phyloP scores from a whole-genome alignment of 2,797 vertebrate genomes.

The Passerculus sandwichensis region DNA sequence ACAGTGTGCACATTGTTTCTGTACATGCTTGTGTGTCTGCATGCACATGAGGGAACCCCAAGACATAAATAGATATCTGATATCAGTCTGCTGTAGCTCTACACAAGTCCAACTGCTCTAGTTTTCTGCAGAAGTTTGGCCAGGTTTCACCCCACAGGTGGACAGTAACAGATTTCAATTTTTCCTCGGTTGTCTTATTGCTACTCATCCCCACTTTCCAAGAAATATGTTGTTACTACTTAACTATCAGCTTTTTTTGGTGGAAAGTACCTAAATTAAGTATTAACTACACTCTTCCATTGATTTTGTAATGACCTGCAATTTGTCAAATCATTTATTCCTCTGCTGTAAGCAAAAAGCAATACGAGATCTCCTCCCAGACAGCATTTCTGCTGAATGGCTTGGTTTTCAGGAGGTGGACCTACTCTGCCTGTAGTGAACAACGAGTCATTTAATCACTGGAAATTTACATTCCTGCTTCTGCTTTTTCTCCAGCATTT shows the following conservation, averaged over 20 bases:
- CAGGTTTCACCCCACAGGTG: neutral
- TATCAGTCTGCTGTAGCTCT: neutral
- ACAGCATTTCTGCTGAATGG: neutral
- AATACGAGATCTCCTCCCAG: neutral
- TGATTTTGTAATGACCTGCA: neutral
- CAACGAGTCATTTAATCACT: neutral
- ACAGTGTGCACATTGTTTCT: neutral
- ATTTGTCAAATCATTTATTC: neutral
- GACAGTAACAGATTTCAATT: neutral
- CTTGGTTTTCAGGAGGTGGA: neutral
- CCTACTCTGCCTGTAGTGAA: neutral
- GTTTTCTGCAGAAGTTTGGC: neutral
- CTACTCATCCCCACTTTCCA: neutral
- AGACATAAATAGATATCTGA: neutral
- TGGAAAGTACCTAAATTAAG: neutral
- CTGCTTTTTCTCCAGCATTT: slow-evolving; percentile 1
- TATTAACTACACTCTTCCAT: neutral
- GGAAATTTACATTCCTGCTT: slow-evolving; percentile 27
- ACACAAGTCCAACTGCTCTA: neutral
- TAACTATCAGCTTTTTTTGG: neutral
- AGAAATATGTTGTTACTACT: neutral
- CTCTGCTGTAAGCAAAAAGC: neutral
- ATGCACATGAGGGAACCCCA: neutral
- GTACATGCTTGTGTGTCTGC: neutral
- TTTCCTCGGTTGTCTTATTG: neutral